Evolutionary conservation across 2,888 invertebrate species (phyloP), one percentile per base, ranked within the genome.

Genomic region (Caradrina kadenii): DNA sequence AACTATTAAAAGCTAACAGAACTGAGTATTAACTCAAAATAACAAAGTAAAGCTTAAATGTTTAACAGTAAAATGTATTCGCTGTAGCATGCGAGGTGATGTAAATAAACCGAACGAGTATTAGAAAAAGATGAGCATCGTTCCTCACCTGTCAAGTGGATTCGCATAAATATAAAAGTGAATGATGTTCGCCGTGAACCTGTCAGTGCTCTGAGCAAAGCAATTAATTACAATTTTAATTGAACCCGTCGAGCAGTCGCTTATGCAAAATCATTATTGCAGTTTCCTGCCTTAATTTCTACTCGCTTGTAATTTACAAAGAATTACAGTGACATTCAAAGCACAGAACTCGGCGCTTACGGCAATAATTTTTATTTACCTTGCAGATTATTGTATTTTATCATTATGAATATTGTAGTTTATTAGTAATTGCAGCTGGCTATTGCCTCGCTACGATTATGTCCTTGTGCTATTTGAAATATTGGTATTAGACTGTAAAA

Each of bases 201-300:
- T 91, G 94, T 93, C 94, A 92, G 92, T 88, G 87, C 88, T 89
- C 87, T 81, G 89, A 89, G 88, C 89, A 87, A 84, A 91, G 92
- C 92, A 93, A 95, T 95, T 94, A 94, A 95, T 95, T 93, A 93
- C 89, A 90, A 91, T 92, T 94, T 94, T 95, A 85, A 93, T 93
- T 93, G 92, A 91, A 91, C 87, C 88, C 88, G 91, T 89, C 89
- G 86, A 91, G 86, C 84, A 90, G 87, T 87, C 86, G 86, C 84
- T 89, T 89, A 89, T 89, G 89, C 90, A 85, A 89, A 92, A 89
- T 88, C 86, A 86, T 87, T 81, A 84, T 88, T 88, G 87, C 83
- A 85, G 80, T 87, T 83, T 81, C 84, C 86, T 84, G 79, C 76
- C 77, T 80, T 76, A 71, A 50, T 76, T 45, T 45, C 45, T 4